Evolutionary conservation across 2,888 invertebrate genomes (phyloP), one percentile per base, ranked within the genome.

Genomic region (Caenorhabditis plicata): DNA sequence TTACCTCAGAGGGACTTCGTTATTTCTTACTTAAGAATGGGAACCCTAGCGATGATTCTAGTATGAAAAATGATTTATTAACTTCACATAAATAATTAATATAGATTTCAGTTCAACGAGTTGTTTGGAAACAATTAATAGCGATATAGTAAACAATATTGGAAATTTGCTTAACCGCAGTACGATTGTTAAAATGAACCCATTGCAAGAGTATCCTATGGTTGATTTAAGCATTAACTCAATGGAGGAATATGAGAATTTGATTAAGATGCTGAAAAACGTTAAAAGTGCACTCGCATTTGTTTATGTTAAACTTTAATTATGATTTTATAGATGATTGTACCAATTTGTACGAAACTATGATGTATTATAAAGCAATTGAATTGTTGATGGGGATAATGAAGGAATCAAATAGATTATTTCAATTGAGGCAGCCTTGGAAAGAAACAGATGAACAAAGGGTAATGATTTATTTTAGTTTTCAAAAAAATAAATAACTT

Each of bases 11-110:
- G 70, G 94, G 91, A 0, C 83, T 96, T 22, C 84, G 96, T 44
- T 98, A 94, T 82, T 89, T 93, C 82, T 85, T 98, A 61, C 83
- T 98, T 27, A 85, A 92, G 64, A 92, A 93, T 83, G 93, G 91
- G 3, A 91, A 92, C 0, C 88, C 90, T 58, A 88, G 90, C 73
- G 88, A 88, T 68, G 94, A 96, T 83, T 90, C 90, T 76, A 94
- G 93, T 94, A 84, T 31, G 63, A 47, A 19, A 19, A 7, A 8
- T 5, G 13, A 31, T 44, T 44, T 31, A 11, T 29, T 19, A 31
- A 4, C 4, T 5, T 32, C 2, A 22, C 32, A 23, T 17, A 39
- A 17, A 3, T 19, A 11, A 39, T 41, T 54, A 19, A 46, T 71
- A 27, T 48, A 77, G 77, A 74, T 58, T 78, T 73, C 53, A 75